Percentiles rank a stretch among this genome's conserved stretches.
Evolutionary conservation across 2,797 vertebrate genomes (phyloP).

Genomic region (Jordanella pulchra): DNA sequence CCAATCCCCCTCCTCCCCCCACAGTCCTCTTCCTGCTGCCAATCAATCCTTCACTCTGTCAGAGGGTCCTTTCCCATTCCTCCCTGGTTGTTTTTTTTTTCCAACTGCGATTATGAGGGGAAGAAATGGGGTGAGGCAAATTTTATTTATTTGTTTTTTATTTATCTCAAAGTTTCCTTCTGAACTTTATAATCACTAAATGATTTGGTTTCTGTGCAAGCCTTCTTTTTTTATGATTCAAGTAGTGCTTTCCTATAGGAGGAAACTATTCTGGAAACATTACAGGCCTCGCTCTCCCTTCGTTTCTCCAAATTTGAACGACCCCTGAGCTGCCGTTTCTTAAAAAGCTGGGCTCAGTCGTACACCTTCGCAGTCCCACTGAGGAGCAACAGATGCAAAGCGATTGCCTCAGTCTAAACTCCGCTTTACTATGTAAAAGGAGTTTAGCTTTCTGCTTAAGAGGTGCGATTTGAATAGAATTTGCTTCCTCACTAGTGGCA

Average conservation of each 20-base stretch:
- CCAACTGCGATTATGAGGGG: slow-evolving; percentile 55
- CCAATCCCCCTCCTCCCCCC: slow-evolving; percentile 47
- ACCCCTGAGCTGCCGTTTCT: not conserved
- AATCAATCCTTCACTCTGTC: slow-evolving; percentile 26
- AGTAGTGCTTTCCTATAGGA: slow-evolving; percentile 7
- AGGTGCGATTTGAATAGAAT: slow-evolving; percentile 15
- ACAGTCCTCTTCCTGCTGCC: slow-evolving; percentile 27
- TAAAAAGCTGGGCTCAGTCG: slow-evolving; percentile 21
- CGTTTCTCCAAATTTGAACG: slow-evolving; percentile 34
- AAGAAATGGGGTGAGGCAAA: slow-evolving; percentile 15
- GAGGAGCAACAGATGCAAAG: slow-evolving; percentile 27
- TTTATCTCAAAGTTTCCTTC: slow-evolving; percentile 41
- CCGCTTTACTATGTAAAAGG: slow-evolving; percentile 34
- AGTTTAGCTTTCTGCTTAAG: slow-evolving; percentile 26
- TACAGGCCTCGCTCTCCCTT: slow-evolving; percentile 16
- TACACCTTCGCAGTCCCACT: not conserved
- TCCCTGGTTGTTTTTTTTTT: slow-evolving; percentile 11
- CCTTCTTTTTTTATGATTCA: slow-evolving; percentile 18
- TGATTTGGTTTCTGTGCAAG: slow-evolving; percentile 52
- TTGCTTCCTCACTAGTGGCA: slow-evolving; percentile 19
- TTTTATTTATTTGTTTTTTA: slow-evolving; percentile 46
- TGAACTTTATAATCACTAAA: slow-evolving; percentile 36
- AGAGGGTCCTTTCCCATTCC: slow-evolving; percentile 6
- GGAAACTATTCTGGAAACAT: slow-evolving; percentile 35
- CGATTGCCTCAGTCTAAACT: not conserved